These are phyloP conservation scores for Dipodomys spectabilis DNA, from an alignment of 2,113 vertebrate genomes.

Conservation along the genomic window DNA sequence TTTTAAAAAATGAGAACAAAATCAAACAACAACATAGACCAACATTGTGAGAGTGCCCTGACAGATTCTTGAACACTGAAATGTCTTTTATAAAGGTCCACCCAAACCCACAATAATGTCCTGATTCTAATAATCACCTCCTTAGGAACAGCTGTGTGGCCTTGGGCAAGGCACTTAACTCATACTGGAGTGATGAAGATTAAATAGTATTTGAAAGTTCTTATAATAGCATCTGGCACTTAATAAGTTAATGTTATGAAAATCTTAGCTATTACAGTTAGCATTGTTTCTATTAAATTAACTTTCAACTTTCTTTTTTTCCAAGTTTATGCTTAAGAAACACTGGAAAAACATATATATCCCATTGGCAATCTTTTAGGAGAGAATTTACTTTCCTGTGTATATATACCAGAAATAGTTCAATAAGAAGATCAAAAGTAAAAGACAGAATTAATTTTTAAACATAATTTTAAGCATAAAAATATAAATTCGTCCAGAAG, in stretches of 20 bases:
- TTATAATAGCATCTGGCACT: neutral
- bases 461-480: too few relatives aligned
- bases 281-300: neutral
- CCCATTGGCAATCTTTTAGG: neutral
- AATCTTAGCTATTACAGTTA: neutral
- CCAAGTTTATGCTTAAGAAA: neutral
- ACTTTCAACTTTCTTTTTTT: conserved; percentile 29
- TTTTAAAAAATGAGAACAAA: neutral
- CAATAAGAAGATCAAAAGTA: neutral
- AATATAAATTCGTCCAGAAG: too few relatives aligned
- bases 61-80: neutral
- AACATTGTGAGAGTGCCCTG: neutral
- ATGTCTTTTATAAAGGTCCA: neutral
- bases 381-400: neutral
- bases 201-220: neutral
- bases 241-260: neutral
- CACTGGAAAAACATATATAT: neutral
- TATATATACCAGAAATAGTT: neutral
- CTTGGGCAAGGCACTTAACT: neutral
- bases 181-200: neutral
- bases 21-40: neutral
- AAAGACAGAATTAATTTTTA: neutral
- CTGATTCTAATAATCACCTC: neutral
- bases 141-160: neutral
- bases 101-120: neutral